Evolutionary conservation across 2,888 invertebrate genomes (phyloP).

Genomic region (Protodeltote pygarga): DNA sequence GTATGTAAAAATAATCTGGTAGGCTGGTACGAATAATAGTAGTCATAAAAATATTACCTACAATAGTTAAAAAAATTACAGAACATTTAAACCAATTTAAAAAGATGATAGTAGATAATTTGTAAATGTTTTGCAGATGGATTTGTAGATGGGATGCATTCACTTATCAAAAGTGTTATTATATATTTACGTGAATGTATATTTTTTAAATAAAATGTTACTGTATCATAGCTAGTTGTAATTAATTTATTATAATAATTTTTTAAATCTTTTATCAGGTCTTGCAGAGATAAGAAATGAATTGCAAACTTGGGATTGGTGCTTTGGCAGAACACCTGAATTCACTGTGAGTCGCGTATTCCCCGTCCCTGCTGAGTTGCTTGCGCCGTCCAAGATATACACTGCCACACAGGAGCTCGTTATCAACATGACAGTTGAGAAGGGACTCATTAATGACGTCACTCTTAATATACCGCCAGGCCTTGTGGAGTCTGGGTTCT

Average conservation of each 20-base stretch:
- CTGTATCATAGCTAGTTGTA: no score
- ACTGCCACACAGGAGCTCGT: slow-evolving; percentile 83
- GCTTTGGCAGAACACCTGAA: slow-evolving; percentile 94
- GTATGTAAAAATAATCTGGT: no score
- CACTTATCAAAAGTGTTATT: no score
- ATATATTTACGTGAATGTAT: no score
- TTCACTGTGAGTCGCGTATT: slow-evolving; percentile 91
- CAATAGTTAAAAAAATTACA: slow-evolving; percentile 1
- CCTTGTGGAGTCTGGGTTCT: slow-evolving; percentile 86
- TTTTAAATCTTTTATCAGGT: no score
- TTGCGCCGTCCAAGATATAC: slow-evolving; percentile 74
- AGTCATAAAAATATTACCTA: neutral
- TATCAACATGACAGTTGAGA: slow-evolving; percentile 88
- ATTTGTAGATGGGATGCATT: no score
- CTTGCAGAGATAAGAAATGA: slow-evolving; percentile 90
- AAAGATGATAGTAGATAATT: no score
- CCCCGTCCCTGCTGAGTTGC: slow-evolving; percentile 86
- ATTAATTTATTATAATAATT: no score
- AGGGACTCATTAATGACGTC: slow-evolving; percentile 89
- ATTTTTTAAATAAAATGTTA: neutral
- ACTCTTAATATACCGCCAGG: slow-evolving; percentile 89
- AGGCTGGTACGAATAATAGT: no score
- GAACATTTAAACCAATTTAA: neutral
- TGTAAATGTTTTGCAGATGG: no score
- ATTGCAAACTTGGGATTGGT: slow-evolving; percentile 95